Percentiles rank a stretch among this genome's conserved stretches.
Conservation (phyloP, 2,888 invertebrate species). For the Gari tellinella region DNA sequence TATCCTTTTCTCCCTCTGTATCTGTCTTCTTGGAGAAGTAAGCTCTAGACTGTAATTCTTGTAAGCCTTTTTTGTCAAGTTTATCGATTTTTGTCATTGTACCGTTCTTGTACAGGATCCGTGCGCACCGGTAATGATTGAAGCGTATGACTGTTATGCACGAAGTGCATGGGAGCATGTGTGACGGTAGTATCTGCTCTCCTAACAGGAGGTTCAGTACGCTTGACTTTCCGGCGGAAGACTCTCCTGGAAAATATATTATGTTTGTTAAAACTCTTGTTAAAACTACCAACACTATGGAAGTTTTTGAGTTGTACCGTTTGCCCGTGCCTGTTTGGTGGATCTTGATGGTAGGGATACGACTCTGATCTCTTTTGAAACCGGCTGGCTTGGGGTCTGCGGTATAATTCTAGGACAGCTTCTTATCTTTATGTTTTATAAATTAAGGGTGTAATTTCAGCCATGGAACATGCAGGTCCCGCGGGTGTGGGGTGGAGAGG, state of each 20-base stretch:
- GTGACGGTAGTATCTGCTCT: constrained; percentile 70
- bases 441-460: too few relatives aligned
- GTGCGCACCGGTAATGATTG: constrained; percentile 56
- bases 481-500: too few relatives aligned
- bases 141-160: constrained; percentile 72
- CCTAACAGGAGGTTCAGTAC: constrained; percentile 77
- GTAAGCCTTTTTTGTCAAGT: constrained; percentile 43
- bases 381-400: too few relatives aligned
- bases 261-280: too few relatives aligned
- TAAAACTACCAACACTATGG: too few relatives aligned
- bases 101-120: constrained; percentile 47
- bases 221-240: constrained; percentile 80
- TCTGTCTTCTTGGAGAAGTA: constrained; percentile 36
- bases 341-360: too few relatives aligned
- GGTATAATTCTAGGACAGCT: too few relatives aligned
- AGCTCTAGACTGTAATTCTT: constrained; percentile 40
- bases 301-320: too few relatives aligned
- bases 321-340: too few relatives aligned
- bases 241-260: constrained; percentile 70
- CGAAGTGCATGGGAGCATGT: constrained; percentile 77
- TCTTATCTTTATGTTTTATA: too few relatives aligned
- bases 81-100: constrained; percentile 23
- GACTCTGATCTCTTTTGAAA: too few relatives aligned
- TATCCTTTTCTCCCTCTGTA: constrained; percentile 7
- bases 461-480: too few relatives aligned